phyloP scores from a whole-genome alignment of 1,140 invertebrate genomes.

The Latrodectus geometricus region DNA sequence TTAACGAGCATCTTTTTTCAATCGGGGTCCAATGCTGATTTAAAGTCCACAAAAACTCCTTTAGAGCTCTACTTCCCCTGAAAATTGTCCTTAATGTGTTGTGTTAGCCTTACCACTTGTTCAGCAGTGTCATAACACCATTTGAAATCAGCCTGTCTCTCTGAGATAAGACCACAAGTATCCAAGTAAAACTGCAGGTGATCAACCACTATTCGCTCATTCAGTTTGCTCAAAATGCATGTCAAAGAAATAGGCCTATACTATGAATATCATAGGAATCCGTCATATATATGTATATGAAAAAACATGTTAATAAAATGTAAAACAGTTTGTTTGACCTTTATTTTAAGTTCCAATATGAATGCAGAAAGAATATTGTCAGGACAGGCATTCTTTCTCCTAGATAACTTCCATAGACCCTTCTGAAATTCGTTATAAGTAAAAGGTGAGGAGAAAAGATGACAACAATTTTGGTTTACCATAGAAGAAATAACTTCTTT shows the following conservation, averaged over 20 bases:
- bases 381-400: too few relatives aligned
- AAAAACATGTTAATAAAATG: too few relatives aligned
- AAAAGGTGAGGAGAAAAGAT: too few relatives aligned
- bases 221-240: not conserved
- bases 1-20: not conserved
- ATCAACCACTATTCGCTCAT: not conserved
- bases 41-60: constrained; percentile 3
- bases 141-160: not conserved
- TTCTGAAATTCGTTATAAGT: too few relatives aligned
- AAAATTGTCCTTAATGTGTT: not conserved
- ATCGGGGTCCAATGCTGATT: not conserved
- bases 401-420: too few relatives aligned
- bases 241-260: constrained; percentile 16
- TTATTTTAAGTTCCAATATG: too few relatives aligned
- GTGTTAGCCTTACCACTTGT: not conserved
- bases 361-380: too few relatives aligned
- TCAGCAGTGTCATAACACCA: not conserved
- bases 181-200: not conserved
- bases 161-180: not conserved
- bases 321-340: too few relatives aligned
- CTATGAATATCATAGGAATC: too few relatives aligned
- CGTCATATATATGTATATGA: too few relatives aligned
- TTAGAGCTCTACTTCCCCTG: not conserved
- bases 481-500: too few relatives aligned
- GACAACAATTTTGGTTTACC: too few relatives aligned